Base-by-base conservation (phyloP, 2,888 invertebrate species). In the Hesperia comma region DNA sequence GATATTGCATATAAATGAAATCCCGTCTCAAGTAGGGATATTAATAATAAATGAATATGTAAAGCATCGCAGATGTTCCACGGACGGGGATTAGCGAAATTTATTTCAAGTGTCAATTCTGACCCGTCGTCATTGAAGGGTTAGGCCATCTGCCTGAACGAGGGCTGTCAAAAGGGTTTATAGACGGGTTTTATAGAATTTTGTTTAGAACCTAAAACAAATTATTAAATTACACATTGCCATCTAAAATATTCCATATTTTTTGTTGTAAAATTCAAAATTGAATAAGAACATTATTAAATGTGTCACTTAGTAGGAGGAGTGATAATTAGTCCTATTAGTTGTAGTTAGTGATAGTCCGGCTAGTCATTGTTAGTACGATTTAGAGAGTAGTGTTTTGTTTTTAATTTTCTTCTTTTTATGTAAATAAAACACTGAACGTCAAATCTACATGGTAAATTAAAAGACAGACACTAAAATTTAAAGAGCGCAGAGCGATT, bases 11-110 rank as follows among this genome's bases (percentile, higher is more conserved):
- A 72, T 70, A 73, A 69, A 71, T 67, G 73, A 74, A 75, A 75
- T 75, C 74, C 72, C 71, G 69, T 69, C 71, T 74, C 71, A 72
- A 76, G 76, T 75, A 72, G 68, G 71, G 71, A 70, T 71, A 67
- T 67, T 67, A 74, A 72, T 74, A 73, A 74, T 72, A 71, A 74
- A 74, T 71, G 69, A 71, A 71, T 74, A 75, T 72, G 71, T 71
- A 69, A 68, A 71, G 67, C 68, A 72, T 71, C 71, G 68, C 76
- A 76, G 76, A 75, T 76, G 76, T 73, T 72, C 63, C 33, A 61
- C 17, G 53, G 40, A 43, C 61, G 63, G 69, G 68, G 70, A 71
- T 73, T 69, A 63, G 57, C 61, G 67, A 64, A 70, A 72, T 73
- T 68, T 68, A 54, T 71, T 71, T 70, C 53, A 61, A 71, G 69